A percentile compares a stretch with the other conserved stretches of the same genome.
phyloP scores from a whole-genome alignment of 2,113 vertebrate genomes.

The Zosterops pallidus region DNA sequence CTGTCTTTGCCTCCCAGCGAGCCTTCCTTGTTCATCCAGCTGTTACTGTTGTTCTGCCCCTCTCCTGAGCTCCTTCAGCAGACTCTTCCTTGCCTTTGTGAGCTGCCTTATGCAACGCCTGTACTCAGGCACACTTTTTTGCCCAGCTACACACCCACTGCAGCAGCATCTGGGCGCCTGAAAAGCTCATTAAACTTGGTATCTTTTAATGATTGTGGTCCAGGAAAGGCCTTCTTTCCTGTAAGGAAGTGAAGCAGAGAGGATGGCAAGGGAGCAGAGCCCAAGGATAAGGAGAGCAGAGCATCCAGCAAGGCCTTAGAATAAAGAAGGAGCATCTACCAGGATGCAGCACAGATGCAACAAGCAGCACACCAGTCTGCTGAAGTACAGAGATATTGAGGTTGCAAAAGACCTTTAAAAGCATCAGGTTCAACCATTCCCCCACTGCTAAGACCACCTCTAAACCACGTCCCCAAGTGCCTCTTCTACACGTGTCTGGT shows the following conservation, averaged over 20 bases:
- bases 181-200: neutral
- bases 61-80: neutral
- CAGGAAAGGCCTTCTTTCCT: neutral
- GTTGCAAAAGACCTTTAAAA: neutral
- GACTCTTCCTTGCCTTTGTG: neutral
- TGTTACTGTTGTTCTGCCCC: constrained; percentile 7
- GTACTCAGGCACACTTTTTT: neutral
- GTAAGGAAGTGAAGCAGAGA: neutral
- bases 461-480: neutral
- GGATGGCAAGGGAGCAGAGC: neutral
- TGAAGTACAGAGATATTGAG: neutral
- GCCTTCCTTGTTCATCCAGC: constrained; percentile 10
- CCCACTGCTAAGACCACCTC: neutral
- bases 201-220: neutral
- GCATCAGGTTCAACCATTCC: neutral
- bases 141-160: neutral
- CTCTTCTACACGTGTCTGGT: neutral
- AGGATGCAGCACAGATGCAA: accelerated
- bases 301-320: neutral
- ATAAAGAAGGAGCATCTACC: neutral
- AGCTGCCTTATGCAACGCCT: neutral
- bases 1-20: neutral
- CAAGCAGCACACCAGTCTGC: no score
- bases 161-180: neutral
- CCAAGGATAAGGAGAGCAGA: neutral